A percentile compares a stretch with the other conserved stretches of the same genome.
These are phyloP conservation scores for Myiothlypis coronata DNA, from an alignment of 2,797 vertebrate species.

Conservation along the genomic window DNA sequence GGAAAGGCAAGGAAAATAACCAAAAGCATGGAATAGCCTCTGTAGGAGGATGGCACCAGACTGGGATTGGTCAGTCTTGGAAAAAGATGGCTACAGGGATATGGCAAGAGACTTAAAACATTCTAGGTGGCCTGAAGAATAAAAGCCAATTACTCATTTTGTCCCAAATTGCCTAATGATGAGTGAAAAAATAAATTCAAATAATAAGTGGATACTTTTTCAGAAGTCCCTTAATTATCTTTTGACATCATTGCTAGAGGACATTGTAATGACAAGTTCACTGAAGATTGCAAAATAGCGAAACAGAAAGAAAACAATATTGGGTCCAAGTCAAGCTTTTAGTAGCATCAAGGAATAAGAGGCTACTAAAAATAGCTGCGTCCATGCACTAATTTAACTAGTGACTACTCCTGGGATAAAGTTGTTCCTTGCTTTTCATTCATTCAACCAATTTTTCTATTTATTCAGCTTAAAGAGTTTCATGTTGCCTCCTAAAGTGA, in stretches of 20 bases:
- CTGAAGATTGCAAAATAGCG: conserved; percentile 66
- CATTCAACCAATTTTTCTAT: not conserved
- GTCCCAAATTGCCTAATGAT: not conserved
- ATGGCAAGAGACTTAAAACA: not conserved
- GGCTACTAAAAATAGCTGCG: not conserved
- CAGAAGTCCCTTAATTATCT: not conserved
- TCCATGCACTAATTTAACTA: not conserved
- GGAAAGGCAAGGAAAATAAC: not conserved
- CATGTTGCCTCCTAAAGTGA: not conserved
- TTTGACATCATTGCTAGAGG: not conserved
- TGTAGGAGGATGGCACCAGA: not conserved
- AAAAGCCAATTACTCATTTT: not conserved
- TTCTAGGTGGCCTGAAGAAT: not conserved
- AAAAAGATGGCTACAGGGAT: not conserved
- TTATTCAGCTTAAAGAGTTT: not conserved
- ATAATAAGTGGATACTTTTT: not conserved
- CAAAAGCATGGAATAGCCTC: not conserved
- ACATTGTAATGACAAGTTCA: conserved; percentile 68
- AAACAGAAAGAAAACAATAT: conserved; percentile 30
- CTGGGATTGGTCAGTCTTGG: not conserved
- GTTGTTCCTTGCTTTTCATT: not conserved
- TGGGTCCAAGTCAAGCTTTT: not conserved
- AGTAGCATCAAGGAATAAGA: not conserved
- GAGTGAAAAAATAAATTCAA: not conserved
- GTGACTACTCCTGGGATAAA: not conserved